Evolutionary conservation across 2,113 vertebrate species (phyloP).

Genomic region (Lepidothrix coronata): DNA sequence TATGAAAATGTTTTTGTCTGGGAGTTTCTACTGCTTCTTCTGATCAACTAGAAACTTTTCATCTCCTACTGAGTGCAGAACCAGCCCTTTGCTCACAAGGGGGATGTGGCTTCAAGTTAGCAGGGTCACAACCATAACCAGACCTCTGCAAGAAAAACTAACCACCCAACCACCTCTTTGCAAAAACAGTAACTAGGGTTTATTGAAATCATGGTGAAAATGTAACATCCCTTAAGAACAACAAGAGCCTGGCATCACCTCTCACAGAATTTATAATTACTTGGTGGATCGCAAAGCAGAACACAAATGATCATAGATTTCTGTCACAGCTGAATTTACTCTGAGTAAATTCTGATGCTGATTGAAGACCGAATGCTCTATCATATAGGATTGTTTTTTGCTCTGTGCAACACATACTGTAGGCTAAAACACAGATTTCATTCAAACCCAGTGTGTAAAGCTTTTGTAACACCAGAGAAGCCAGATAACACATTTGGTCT

Average conservation of each 20-base stretch:
- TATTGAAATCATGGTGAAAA: neutral
- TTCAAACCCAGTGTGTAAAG: neutral
- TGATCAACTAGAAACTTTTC: neutral
- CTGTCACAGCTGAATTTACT: neutral
- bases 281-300: neutral
- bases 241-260: neutral
- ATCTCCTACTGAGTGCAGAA: neutral
- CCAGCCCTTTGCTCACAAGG: neutral
- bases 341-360: neutral
- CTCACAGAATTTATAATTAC: neutral
- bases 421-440: neutral
- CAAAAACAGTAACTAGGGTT: neutral
- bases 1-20: neutral
- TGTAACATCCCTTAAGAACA: neutral
- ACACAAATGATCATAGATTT: neutral
- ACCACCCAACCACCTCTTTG: neutral
- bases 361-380: neutral
- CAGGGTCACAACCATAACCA: neutral
- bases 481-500: neutral
- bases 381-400: neutral
- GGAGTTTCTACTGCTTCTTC: neutral
- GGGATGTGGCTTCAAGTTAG: neutral
- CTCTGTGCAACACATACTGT: neutral
- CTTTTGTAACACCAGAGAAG: neutral
- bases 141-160: neutral